Base-by-base conservation (phyloP, 2,888 invertebrate genomes). In the Limnephilus lunatus region DNA sequence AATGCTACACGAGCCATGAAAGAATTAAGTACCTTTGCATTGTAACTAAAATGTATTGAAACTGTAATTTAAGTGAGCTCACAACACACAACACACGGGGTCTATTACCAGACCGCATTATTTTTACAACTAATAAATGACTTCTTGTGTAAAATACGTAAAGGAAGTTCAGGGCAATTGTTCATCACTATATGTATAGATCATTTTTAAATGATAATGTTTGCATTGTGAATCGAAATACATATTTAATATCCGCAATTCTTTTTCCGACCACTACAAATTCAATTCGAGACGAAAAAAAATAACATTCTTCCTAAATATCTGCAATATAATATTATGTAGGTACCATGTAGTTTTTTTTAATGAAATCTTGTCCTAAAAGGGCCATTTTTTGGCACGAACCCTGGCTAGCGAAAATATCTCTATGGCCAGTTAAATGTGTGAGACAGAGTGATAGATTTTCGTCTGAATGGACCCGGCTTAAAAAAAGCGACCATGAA, bases 1-100 rank as follows among this genome's bases (percentile, higher is more conserved):
- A 48, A 87, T 53, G 68, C 87, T 35, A 39, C 83, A 39, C 31
- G 83, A 39, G 83, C 83, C 83, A 83, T 83, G 32, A 83, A 83
- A 83, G 83, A 31, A 30, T 35, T 35, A 30, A 83, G 82, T 83
- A 35, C 32, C 14, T 25, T 31, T 83, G 82, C 83, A 83, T 83
- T 83, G 83, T 83, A 83, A 83, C 83, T n/a, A 83, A 83, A 83
- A 83, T 83, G 83, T 83, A 83, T 83, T 83, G 68, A 68, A 68
- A 31, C 82, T 83, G 35, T 25, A 31, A 9, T 25, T 39, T 25
- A 35, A 83, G 83, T 15, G 82, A 31, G 32, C 82, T 31, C 31
- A 31, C 32, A 68, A 25, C 25, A 25, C 25, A 31, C 19, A 68
- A 25, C 25, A 25, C 25, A 25, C 25, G 68, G 68, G 25, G 68